Conservation (phyloP, 1,140 invertebrate genomes). For the Drosophila sproati region DNA sequence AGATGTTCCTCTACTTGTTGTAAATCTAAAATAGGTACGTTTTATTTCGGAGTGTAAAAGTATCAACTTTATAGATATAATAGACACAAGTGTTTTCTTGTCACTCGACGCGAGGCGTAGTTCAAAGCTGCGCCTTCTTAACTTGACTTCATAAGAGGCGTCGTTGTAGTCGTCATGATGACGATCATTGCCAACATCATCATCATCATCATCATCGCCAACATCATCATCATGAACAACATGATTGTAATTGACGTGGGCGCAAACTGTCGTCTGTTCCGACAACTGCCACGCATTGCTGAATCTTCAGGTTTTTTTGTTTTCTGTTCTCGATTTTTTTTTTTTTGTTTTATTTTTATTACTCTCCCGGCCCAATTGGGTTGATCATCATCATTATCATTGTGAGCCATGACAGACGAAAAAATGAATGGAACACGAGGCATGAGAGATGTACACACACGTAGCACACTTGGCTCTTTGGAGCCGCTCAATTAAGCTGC, state of each 20-base stretch:
- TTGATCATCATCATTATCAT: constrained; percentile 59
- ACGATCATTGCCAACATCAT: not conserved
- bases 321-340: too few species aligned
- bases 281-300: constrained; percentile 70
- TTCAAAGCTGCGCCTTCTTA: constrained; percentile 57
- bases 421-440: constrained; percentile 18
- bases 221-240: constrained; percentile 31
- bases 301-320: constrained; percentile 53
- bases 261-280: constrained; percentile 63
- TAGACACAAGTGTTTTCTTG: constrained; percentile 69
- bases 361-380: constrained; percentile 68
- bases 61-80: constrained; percentile 34
- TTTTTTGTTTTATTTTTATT: constrained; percentile 43
- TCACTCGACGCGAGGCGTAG: constrained; percentile 64
- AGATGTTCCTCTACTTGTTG: not conserved
- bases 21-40: not conserved
- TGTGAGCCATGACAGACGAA: constrained; percentile 58
- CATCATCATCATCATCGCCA: constrained; percentile 35
- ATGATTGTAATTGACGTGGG: constrained; percentile 53
- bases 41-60: not conserved
- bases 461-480: constrained; percentile 60
- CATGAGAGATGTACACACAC: constrained; percentile 13
- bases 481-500: constrained; percentile 76
- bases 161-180: not conserved
- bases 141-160: constrained; percentile 29